These are phyloP conservation scores for Cephus rjabovi DNA, from an alignment of 2,888 invertebrate genomes.

Conservation along the genomic window DNA sequence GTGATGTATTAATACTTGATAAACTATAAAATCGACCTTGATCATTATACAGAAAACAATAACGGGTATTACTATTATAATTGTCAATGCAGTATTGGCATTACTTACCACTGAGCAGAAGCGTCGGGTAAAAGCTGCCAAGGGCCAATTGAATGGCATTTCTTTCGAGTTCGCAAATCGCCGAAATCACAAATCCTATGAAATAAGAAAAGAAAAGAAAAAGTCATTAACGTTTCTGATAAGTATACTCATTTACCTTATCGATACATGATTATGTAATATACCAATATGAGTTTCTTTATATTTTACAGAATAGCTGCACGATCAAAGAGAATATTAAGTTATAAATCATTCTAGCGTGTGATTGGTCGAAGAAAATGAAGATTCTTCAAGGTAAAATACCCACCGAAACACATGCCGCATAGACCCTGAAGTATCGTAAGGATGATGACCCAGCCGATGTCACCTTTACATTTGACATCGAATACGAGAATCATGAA, in stretches of 20 bases:
- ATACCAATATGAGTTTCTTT: too few relatives aligned
- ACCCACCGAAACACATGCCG: conserved; percentile 93
- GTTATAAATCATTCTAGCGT: neutral
- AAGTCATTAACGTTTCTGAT: too few relatives aligned
- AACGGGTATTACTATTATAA: too few relatives aligned
- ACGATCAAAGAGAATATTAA: too few relatives aligned
- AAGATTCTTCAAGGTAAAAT: too few relatives aligned
- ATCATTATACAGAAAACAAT: too few relatives aligned
- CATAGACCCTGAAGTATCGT: conserved; percentile 92
- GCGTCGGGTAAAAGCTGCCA: conserved; percentile 94
- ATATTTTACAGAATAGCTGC: too few relatives aligned
- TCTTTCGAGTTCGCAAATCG: conserved; percentile 90
- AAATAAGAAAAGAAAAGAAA: conserved; percentile 10
- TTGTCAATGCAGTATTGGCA: too few relatives aligned
- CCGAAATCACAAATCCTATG: conserved; percentile 86
- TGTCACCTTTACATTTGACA: conserved; percentile 90
- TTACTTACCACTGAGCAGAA: conserved; percentile 80
- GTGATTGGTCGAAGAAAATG: neutral
- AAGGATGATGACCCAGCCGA: conserved; percentile 84
- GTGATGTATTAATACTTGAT: too few relatives aligned
- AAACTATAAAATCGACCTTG: too few relatives aligned
- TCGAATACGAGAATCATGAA: conserved; percentile 93
- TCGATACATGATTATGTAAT: too few relatives aligned
- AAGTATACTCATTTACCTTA: too few relatives aligned
- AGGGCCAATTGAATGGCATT: conserved; percentile 94